A percentile compares a stretch with the other conserved stretches of the same genome.
These are phyloP conservation scores for Spodoptera exigua DNA, from an alignment of 2,888 invertebrate genomes.

Conservation along the genomic window DNA sequence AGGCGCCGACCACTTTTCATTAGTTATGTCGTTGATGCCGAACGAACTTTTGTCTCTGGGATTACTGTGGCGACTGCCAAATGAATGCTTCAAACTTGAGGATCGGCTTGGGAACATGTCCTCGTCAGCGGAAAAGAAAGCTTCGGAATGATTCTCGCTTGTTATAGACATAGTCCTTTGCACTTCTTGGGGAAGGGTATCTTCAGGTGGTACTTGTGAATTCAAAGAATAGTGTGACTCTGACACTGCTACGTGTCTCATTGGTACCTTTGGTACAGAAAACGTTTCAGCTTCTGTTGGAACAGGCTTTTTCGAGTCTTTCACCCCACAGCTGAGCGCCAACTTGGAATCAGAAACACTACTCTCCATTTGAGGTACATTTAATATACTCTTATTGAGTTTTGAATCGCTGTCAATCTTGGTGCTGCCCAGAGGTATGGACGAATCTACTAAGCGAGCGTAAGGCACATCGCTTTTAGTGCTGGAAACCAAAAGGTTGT, in stretches of 20 bases:
- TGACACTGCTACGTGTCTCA: conserved; percentile 89
- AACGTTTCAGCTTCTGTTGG: conserved; percentile 73
- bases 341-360: conserved; percentile 96
- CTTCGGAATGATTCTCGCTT: conserved; percentile 97
- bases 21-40: conserved; percentile 81
- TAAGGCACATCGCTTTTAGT: conserved; percentile 93
- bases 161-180: conserved; percentile 96
- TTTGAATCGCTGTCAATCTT: conserved; percentile 93
- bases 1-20: conserved; percentile 82
- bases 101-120: conserved; percentile 93
- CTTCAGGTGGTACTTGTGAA: conserved; percentile 89
- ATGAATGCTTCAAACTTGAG: conserved; percentile 91
- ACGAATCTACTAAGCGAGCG: conserved; percentile 93
- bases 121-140: conserved; percentile 98
- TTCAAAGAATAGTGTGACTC: conserved; percentile 92
- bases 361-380: conserved; percentile 92
- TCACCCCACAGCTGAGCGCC: conserved; percentile 93
- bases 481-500: conserved; percentile 80
- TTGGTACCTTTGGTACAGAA: conserved; percentile 80
- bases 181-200: conserved; percentile 90
- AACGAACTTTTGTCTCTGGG: conserved; percentile 89
- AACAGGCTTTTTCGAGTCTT: conserved; percentile 79
- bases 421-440: conserved; percentile 86
- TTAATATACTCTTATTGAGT: conserved; percentile 89
- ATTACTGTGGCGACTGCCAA: conserved; percentile 84